Evolutionary conservation across 2,113 vertebrate species (phyloP), one percentile per base, ranked within the genome.

Genomic region (Silurus asotus): DNA sequence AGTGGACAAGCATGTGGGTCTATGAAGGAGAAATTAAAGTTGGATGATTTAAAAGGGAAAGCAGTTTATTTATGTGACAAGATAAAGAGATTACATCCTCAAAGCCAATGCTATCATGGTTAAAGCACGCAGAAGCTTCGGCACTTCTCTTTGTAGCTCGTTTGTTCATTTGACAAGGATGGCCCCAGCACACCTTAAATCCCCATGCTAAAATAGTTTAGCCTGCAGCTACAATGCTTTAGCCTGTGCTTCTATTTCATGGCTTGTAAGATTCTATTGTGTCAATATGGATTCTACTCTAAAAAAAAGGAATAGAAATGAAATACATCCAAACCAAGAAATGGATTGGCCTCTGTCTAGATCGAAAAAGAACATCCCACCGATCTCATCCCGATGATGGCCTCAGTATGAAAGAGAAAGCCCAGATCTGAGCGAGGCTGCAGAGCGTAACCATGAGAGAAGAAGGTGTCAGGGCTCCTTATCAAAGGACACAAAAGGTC

Each of bases 241-340:
- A 87, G 62, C 75, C 83, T n/a, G 51, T 81, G 86, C 86, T 88
- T 86, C 84, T 84, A 88, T 89, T 89, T 88, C 88, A 89, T 89
- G 88, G 84, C 84, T 86, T 86, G 88, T 88, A 87, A 89, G 86
- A 89, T 87, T 88, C 89, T 87, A 89, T 87, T 90, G 89, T 90
- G 86, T 84, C 87, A 84, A 87, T 89, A 89, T 86, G 81, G 87
- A 87, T 89, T 85, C 83, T 83, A 84, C 85, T 85, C 77, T 84
- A 86, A 87, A 85, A 87, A 85, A 79, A 87, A 77, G 74, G 81
- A 86, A 87, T 85, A 86, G 81, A 89, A 88, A 90, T 89, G 82
- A 90, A 95, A 95, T 93, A 93, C 93, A 94, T 94, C 94, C 94
- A 93, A 89, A 93, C 92, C 85, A 89, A 93, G 91, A 94, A 95